Conservation (phyloP, 2,797 vertebrate species). For the Phylloscopus collybita region DNA sequence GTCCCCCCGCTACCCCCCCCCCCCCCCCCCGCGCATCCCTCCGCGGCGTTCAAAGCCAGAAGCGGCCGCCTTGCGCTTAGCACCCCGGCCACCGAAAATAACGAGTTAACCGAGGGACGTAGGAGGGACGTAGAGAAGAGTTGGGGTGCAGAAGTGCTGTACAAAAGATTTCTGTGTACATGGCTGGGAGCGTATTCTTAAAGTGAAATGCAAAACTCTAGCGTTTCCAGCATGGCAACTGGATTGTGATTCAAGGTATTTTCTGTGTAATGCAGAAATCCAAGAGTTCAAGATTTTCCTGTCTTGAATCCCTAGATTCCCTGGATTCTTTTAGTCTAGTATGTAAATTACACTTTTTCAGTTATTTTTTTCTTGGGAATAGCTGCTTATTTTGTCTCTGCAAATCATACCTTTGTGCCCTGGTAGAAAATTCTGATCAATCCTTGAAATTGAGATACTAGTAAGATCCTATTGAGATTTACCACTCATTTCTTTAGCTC, state of each 20-base stretch:
- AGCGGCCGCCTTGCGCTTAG: slow-evolving; percentile 12
- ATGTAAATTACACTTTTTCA: background rate
- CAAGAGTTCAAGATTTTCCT: slow-evolving; percentile 6
- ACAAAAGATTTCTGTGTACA: slow-evolving; percentile 67
- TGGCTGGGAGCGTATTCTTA: slow-evolving; percentile 52
- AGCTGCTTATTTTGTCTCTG: background rate
- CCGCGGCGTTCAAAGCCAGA: slow-evolving; percentile 15
- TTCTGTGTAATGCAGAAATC: slow-evolving; percentile 18
- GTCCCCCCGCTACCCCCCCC: background rate
- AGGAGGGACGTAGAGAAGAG: slow-evolving; percentile 43
- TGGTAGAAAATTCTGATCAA: background rate
- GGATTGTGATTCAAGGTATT: slow-evolving; percentile 50
- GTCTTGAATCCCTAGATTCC: background rate
- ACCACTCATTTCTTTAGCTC: background rate
- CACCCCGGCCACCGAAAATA: slow-evolving; percentile 44
- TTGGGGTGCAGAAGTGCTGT: slow-evolving; percentile 53
- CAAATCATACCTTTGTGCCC: background rate
- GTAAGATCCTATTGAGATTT: background rate
- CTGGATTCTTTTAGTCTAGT: background rate
- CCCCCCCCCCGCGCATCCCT: slow-evolving; percentile 11
- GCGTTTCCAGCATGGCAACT: slow-evolving; percentile 54
- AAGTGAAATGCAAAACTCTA: slow-evolving; percentile 64
- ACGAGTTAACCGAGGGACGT: slow-evolving; percentile 57
- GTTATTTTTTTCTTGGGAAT: background rate
- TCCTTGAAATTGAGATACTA: background rate